Base-by-base conservation (phyloP, 2,797 vertebrate genomes). In the Syncerus caffer region DNA sequence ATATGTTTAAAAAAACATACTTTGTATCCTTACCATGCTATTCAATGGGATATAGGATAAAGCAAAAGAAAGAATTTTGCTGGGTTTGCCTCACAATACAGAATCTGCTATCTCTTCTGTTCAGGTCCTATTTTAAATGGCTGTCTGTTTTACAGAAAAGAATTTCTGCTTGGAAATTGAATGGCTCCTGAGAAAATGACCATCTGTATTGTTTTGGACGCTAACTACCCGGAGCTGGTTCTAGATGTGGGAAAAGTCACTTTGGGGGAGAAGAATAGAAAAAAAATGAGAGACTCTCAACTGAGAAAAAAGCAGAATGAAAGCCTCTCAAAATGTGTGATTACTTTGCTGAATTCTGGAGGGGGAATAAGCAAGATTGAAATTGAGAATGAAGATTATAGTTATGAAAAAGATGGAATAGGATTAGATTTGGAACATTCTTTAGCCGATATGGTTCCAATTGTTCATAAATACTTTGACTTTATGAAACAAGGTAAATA, bases 311-410 rank as follows among this genome's bases (percentile, higher is more conserved):
- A 92, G 47, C 6, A 58, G 53, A 79, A 92, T 62, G 38, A 60
- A 8, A 25, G 62, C 1, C 80, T 98, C 55, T 58, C 45, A 38
- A 2, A 0, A 55, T 95, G 87, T 3, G 90, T 16, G 7, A 92
- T 96, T n/a, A 78, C 86, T 0, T 53, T 97, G 90, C 79, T 98
- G 71, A 98, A 98, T 84, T 98, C 98, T 27, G 98, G 97, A 80
- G 97, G 98, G 92, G 97, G 97, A 21, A 47, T 38, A 21, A 89
- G 97, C 51, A 85, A 31, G 86, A 93, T 94, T 50, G 62, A 95
- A 76, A 60, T 50, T 1, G 13, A 91, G 45, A 89, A 97, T 38
- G 4, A 34, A 45, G 50, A 51, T 17, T 97, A 90, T 13, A 4
- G n/a, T 74, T 96, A 27, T 12, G 1, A 0, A 16, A 10, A 53